Percentiles rank a stretch among this genome's conserved stretches.
phyloP scores from a whole-genome alignment of 2,888 invertebrate species.

The Stenotaenia linearis region DNA sequence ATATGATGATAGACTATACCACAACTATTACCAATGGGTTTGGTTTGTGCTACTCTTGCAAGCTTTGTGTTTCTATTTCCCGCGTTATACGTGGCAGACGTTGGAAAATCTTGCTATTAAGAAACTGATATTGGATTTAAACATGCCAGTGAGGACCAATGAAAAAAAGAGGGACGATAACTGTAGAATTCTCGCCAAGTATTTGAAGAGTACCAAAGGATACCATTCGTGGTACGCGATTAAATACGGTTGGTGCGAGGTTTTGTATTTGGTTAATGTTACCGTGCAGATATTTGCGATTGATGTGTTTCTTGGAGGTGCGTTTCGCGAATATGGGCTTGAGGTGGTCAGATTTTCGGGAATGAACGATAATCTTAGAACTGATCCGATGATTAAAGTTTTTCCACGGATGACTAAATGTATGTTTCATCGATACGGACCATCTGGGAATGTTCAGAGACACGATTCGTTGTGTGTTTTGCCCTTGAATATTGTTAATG shows the following conservation, averaged over 20 bases:
- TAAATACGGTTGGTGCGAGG: slow-evolving; percentile 42
- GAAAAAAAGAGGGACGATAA: slow-evolving; percentile 32
- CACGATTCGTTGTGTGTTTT: slow-evolving; percentile 44
- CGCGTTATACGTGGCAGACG: slow-evolving; percentile 44
- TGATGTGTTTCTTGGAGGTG: slow-evolving; percentile 42
- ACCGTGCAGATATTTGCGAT: slow-evolving; percentile 43
- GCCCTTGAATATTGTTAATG: slow-evolving; percentile 45
- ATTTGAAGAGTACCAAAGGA: slow-evolving; percentile 37
- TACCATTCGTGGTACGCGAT: slow-evolving; percentile 40
- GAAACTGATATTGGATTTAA: slow-evolving; percentile 24
- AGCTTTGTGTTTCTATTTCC: slow-evolving; percentile 43
- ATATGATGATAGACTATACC: slow-evolving; percentile 49
- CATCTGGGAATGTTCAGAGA: slow-evolving; percentile 42
- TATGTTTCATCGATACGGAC: slow-evolving; percentile 42
- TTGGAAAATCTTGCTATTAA: slow-evolving; percentile 41
- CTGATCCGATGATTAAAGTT: slow-evolving; percentile 42
- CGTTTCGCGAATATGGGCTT: slow-evolving; percentile 41
- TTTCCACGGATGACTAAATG: slow-evolving; percentile 43
- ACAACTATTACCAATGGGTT: slow-evolving; percentile 47
- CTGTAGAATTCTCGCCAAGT: slow-evolving; percentile 48
- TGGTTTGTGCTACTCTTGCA: slow-evolving; percentile 46
- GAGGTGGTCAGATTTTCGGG: slow-evolving; percentile 40
- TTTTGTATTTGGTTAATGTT: slow-evolving; percentile 42
- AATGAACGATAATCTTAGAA: slow-evolving; percentile 38
- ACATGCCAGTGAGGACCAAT: slow-evolving; percentile 3